Evolutionary conservation across 2,888 invertebrate genomes (phyloP), one percentile per base, ranked within the genome.

Genomic region (Macrophya annulata): DNA sequence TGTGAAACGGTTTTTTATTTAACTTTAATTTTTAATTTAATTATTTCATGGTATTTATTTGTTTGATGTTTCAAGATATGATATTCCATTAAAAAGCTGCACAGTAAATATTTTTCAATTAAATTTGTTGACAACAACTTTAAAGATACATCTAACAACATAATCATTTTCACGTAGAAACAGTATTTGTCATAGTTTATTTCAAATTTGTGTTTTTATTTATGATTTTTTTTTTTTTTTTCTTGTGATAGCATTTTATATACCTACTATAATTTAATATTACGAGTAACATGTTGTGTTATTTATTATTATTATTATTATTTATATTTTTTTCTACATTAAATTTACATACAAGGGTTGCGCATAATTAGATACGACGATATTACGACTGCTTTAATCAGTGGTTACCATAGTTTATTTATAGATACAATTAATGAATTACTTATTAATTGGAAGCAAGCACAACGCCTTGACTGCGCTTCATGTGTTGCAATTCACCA

Each of bases 381-480:
- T 83, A 71, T 48, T 62, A 83, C 17, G 68, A 71, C 71, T 65
- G 31, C 25, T 43, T 68, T 12, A 71, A 71, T 83, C 83, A 83
- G 68, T 83, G 83, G 83, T 83, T 51, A 83, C 83, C 45, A 68
- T 83, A 45, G 45, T 92, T 92, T 92, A 91, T 91, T 91, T 90
- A 87, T 90, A 89, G 88, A 89, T 91, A 91, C 89, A 91, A 89
- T 88, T 87, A 88, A 89, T 90, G 88, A 87, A 87, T 89, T 90
- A 89, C 87, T 89, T 86, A 87, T 89, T 87, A 85, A 87, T 89
- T 87, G 85, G 86, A 89, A 87, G 87, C 84, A 86, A 89, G 88
- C 84, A 89, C 87, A 82, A 87, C 84, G 84, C 87, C 88, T 86
- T 84, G 87, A 87, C 86, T 71, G 59, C 81, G 74, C 86, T 77